Evolutionary conservation across 2,888 invertebrate genomes (phyloP).

Genomic region (Mimas tiliae): DNA sequence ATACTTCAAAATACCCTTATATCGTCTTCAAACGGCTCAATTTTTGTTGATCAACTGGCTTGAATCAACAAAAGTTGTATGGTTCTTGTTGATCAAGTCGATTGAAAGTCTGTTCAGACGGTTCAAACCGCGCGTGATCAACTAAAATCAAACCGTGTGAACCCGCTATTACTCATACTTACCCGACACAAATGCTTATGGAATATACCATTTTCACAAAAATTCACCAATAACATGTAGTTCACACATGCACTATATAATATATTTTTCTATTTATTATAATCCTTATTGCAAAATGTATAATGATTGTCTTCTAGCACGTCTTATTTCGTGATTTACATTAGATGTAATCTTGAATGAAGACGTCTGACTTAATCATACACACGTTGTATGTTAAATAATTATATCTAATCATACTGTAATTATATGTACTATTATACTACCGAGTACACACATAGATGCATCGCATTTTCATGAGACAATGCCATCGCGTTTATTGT

Average conservation of each 20-base stretch:
- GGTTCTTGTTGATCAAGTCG: too few relatives aligned
- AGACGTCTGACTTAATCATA: background rate
- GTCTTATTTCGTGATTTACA: slow-evolving; percentile 27
- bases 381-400: slow-evolving; percentile 24
- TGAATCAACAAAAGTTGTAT: too few relatives aligned
- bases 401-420: slow-evolving; percentile 58
- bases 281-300: background rate
- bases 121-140: too few relatives aligned
- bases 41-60: too few relatives aligned
- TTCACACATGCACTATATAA: background rate
- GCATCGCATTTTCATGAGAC: background rate
- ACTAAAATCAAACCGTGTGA: too few relatives aligned
- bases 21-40: too few relatives aligned
- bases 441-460: background rate
- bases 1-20: too few relatives aligned
- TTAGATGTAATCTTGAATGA: slow-evolving; percentile 5
- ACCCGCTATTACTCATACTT: slow-evolving; percentile 36
- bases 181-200: slow-evolving; percentile 56
- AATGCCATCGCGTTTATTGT: background rate
- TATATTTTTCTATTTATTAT: background rate
- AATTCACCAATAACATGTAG: too few relatives aligned
- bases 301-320: slow-evolving; percentile 14
- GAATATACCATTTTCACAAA: slow-evolving; percentile 52
- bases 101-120: too few relatives aligned
- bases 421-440: slow-evolving; percentile 40